Evolutionary conservation across 1,140 invertebrate genomes (phyloP), one percentile per base, ranked within the genome.

Genomic region (Solenopsis fugax): DNA sequence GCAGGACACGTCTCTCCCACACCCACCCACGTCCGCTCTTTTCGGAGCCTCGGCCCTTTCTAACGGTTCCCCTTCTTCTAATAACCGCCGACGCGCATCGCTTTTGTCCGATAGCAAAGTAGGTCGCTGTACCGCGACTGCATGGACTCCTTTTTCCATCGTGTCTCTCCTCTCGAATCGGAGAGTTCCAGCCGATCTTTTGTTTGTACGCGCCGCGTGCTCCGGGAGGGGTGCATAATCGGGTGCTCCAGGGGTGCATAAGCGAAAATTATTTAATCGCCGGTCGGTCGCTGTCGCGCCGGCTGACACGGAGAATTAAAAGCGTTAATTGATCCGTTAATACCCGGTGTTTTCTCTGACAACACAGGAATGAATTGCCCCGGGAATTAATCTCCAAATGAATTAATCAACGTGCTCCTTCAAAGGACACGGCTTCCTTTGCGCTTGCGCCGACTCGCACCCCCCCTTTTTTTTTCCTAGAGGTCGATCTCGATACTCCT

Each of bases 31-130:
- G 13, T 62, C 29, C 21, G 52, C 45, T 48, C 54, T 54, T 21
- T 9, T 90, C 78, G 58, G 56, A 67, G 52, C 58, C 52, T 85
- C 72, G 81, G 81, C 86, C 60, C 41, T 50, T 50, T 37, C 72
- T 76, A 81, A 85, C 88, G 24, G 21, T 62, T 5, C 71, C 67
- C 62, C 87, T 41, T 62, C 64, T 90, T 62, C 64, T 90, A 90
- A 90, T 86, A 88, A 82, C 78, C 58, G 52, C 12, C 54, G 18
- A 4, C 29, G 10, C 45, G 13, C 58, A 58, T n/a, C 52, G 29
- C 29, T 81, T 56, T 50, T 6, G 50, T 29, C 29, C 50, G 69
- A 62, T 10, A 18, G 62, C 67, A 77, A 90, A 90, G 62, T 90
- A 16, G 86, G 86, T 88, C 89, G 78, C 41, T 60, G 48, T 64